Evolutionary conservation across 92 coral and sea anemone genomes (phyloP).

Genomic region (Phenganax subtilis): DNA sequence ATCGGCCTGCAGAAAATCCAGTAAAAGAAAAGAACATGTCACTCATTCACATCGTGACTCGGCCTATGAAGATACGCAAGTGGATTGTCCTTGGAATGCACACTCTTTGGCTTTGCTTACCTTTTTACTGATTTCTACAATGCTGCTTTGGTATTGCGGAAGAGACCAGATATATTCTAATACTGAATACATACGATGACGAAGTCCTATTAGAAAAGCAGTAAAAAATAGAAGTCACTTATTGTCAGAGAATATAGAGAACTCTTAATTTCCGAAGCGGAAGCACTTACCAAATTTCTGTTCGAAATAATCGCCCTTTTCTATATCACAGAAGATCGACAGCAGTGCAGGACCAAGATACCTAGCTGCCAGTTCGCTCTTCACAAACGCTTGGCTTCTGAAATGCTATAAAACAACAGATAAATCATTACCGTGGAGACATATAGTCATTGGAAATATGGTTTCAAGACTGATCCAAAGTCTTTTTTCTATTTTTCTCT

Average conservation of each 20-base stretch:
- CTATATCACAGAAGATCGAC: constrained; percentile 80
- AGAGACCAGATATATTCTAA: constrained; percentile 80
- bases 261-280: background rate
- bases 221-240: background rate
- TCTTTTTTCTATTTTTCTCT: too few relatives aligned
- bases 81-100: background rate
- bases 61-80: background rate
- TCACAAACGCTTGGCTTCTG: constrained; percentile 72
- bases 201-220: constrained; percentile 58
- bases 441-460: too few relatives aligned
- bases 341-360: constrained; percentile 71
- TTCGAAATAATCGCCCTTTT: constrained; percentile 95
- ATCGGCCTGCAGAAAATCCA: constrained; percentile 40
- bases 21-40: background rate
- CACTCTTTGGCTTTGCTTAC: constrained; percentile 30
- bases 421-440: background rate
- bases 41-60: background rate
- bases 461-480: too few relatives aligned
- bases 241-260: background rate
- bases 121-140: constrained; percentile 55
- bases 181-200: constrained; percentile 94
- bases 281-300: constrained; percentile 88
- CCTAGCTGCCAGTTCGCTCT: constrained; percentile 65
- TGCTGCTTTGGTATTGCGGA: constrained; percentile 61
- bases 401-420: constrained; percentile 54